Percentiles rank a stretch among this genome's conserved stretches.
phyloP scores from a whole-genome alignment of 2,113 vertebrate genomes.

The Platysternon megacephalum region DNA sequence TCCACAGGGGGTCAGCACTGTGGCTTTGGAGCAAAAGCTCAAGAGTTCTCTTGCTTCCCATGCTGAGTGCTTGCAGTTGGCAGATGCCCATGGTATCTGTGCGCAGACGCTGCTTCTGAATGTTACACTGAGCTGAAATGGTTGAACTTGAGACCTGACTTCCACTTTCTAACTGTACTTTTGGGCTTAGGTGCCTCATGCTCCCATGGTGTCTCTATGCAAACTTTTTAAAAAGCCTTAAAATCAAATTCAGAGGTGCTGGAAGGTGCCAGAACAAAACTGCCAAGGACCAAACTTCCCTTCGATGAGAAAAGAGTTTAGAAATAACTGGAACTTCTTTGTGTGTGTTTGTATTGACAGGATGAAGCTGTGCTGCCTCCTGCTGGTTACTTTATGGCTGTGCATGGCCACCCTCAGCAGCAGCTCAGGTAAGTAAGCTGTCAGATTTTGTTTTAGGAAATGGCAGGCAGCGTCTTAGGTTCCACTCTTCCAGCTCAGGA shows the following conservation, averaged over 20 bases:
- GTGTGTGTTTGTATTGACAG: conserved; percentile 66
- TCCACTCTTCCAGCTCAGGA: not conserved
- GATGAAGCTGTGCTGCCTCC: conserved; percentile 72
- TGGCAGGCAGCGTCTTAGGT: not conserved
- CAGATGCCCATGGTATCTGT: not conserved
- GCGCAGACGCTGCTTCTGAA: rapidly evolving
- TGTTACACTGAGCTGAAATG: not conserved
- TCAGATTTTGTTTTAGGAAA: rapidly evolving
- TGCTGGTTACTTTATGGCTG: conserved; percentile 65
- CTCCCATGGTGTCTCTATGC: not conserved
- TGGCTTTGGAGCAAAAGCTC: not conserved
- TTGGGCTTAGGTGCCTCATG: rapidly evolving
- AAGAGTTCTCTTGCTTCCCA: not conserved
- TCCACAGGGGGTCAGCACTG: not conserved
- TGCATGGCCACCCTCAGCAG: conserved; percentile 34
- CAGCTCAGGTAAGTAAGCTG: conserved; percentile 72
- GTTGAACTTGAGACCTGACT: not conserved
- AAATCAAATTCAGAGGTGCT: not conserved
- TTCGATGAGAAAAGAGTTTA: not conserved
- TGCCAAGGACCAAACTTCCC: not conserved
- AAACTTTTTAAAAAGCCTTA: not conserved
- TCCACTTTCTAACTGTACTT: not conserved
- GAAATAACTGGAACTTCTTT: not conserved
- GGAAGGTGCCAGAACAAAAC: rapidly evolving
- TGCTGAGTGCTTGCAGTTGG: not conserved